These are phyloP conservation scores for Melieria crassipennis DNA, from an alignment of 2,888 invertebrate species.

Conservation along the genomic window DNA sequence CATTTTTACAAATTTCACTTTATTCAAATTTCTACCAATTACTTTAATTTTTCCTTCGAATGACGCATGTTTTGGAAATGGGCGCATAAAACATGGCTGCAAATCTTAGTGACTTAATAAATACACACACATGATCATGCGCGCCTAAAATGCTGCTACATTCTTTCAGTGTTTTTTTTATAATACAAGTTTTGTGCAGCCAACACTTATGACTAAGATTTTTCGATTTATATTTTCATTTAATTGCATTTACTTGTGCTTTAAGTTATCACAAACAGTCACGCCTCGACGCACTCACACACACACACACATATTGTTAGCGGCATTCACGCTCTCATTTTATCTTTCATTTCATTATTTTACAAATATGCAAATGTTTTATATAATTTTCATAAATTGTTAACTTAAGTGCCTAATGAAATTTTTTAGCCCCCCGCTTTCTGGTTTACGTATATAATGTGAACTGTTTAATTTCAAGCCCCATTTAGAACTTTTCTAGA, in stretches of 20 bases:
- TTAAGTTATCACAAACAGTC: constrained; percentile 8
- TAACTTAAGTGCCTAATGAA: constrained; percentile 11
- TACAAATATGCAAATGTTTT: constrained; percentile 6
- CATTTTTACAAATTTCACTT: neutral
- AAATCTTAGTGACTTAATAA: neutral
- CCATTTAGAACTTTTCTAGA: too few species aligned
- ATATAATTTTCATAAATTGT: neutral
- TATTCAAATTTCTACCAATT: neutral
- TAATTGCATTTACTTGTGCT: constrained; percentile 12
- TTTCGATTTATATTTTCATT: constrained; percentile 5
- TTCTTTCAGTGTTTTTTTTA: neutral
- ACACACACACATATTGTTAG: neutral
- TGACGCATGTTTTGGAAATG: neutral
- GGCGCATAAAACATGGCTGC: neutral
- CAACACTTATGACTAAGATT: constrained; percentile 3
- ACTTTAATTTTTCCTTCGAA: neutral
- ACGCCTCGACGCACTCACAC: neutral
- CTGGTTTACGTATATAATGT: constrained; percentile 29
- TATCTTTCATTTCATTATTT: constrained; percentile 3
- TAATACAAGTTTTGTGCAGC: too few species aligned
- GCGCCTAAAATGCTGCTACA: constrained; percentile 29
- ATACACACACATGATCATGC: constrained; percentile 4
- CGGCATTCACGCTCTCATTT: neutral
- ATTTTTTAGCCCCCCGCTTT: constrained; percentile 18
- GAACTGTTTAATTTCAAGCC: too few species aligned